A percentile compares a stretch with the other conserved stretches of the same genome.
Conservation (phyloP, 2,888 invertebrate genomes). For the Rotaria socialis region DNA sequence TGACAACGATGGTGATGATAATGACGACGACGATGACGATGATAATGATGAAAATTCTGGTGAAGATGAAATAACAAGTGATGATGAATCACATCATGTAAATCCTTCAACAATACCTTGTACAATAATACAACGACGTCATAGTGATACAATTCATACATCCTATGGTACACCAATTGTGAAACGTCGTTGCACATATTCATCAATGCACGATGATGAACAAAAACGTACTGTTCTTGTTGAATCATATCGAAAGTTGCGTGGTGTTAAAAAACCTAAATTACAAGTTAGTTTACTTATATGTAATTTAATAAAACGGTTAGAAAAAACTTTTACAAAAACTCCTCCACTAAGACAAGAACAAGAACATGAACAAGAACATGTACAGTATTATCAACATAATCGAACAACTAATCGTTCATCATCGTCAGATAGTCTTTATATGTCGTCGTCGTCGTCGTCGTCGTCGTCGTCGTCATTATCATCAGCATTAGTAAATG, state of each 20-base stretch:
- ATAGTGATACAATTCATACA: conserved; percentile 27
- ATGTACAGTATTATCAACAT: conserved; percentile 27
- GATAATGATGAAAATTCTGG: neutral
- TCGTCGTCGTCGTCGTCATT: neutral
- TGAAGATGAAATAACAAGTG: neutral
- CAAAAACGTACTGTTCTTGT: conserved; percentile 11
- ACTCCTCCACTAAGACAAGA: conserved; percentile 10
- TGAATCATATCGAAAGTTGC: neutral
- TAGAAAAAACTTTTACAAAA: conserved; percentile 32
- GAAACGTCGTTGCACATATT: conserved; percentile 33
- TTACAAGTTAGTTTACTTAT: neutral
- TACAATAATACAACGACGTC: neutral
- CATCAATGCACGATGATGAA: conserved; percentile 37
- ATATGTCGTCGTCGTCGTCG: neutral
- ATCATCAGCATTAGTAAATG: neutral
- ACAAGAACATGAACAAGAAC: neutral
- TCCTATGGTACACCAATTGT: conserved; percentile 21
- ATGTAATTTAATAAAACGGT: conserved; percentile 27
- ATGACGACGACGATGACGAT: neutral
- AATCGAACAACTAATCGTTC: conserved; percentile 16
- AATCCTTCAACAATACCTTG: neutral
- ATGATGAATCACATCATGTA: neutral
- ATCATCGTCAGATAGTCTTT: conserved; percentile 30
- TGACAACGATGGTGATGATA: neutral
- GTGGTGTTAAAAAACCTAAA: conserved; percentile 26